Evolutionary conservation across 2,888 invertebrate genomes (phyloP), one percentile per base, ranked within the genome.

Genomic region (Tenthredo amoena): DNA sequence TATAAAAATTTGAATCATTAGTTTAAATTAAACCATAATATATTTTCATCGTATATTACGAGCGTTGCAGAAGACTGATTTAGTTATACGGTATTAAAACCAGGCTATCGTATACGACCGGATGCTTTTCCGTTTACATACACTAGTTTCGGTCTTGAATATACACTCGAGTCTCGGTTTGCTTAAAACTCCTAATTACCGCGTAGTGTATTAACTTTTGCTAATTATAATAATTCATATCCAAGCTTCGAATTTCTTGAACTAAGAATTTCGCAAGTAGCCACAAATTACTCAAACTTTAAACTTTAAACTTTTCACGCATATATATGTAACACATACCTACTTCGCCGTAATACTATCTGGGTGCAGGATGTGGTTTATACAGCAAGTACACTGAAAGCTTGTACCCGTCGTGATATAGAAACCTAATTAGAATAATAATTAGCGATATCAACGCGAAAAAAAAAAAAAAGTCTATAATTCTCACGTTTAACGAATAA

Each of bases 171-270:
- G 18, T 26, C 40, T 26, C 50, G 31, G 55, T 77, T 77, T 55
- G n/a, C 34, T 74, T 55, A 18, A 18, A 55, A 18, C 18, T 77
- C 77, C 55, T 77, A 77, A 77, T 77, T 77, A 77, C 50, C 21
- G 50, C 18, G 2, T 1, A 50, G 31, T 40, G 0, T 10, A 26
- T 62, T 3, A 77, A 77, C 55, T 77, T 77, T 55, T 50, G 77
- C 55, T 77, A 77, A 77, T 77, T 77, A 77, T 55, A 31, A 77
- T 2, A 77, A 77, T 77, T 77, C 4, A 77, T 34, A 55, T 77
- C 55, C 12, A 12, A 74, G 18, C 55, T 37, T 26, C 18, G 55
- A 55, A 55, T 77, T 18, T 76, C 74, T 47, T 76, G 6, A 76
- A 37, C 74, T 47, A n/a, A n/a, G 37, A 76, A 76, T 71, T 21